Conservation (phyloP, 2,797 vertebrate species). For the Antrozous pallidus region DNA sequence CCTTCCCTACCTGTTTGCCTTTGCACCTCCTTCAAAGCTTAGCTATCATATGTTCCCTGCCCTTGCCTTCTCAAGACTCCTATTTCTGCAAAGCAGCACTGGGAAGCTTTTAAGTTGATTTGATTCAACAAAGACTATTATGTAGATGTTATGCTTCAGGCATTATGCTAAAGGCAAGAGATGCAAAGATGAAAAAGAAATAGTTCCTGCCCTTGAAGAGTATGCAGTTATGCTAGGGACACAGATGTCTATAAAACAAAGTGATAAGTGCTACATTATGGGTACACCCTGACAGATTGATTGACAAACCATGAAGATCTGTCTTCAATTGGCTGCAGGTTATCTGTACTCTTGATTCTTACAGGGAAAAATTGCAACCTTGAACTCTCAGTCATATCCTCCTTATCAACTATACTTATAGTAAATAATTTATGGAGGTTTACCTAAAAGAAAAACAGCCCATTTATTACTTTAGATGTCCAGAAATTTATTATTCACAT, state of each 20-base stretch:
- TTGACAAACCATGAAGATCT: constrained; percentile 44
- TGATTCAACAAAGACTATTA: constrained; percentile 26
- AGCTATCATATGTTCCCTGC: not conserved
- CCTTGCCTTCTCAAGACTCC: not conserved
- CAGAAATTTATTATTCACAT: constrained; percentile 32
- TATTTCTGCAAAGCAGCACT: not conserved
- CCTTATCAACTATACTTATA: constrained; percentile 53
- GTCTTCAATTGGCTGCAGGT: constrained; percentile 20
- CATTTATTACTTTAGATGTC: constrained; percentile 5
- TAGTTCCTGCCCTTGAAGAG: constrained; percentile 63
- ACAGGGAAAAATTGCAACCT: constrained; percentile 32
- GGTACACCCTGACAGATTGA: constrained; percentile 52
- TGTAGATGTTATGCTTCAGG: not conserved
- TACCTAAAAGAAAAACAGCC: constrained; percentile 42
- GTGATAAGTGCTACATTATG: constrained; percentile 30
- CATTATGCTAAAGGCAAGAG: not conserved
- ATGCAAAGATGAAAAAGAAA: constrained; percentile 41
- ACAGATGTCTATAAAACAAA: constrained; percentile 43
- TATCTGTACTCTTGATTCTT: constrained; percentile 50
- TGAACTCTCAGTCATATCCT: constrained; percentile 53
- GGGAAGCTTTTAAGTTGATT: constrained; percentile 40
- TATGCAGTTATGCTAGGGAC: constrained; percentile 43
- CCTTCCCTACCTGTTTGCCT: not conserved
- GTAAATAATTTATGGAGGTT: constrained; percentile 52
- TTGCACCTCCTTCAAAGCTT: not conserved